A percentile compares a stretch with the other conserved stretches of the same genome.
Evolutionary conservation across 2,888 invertebrate genomes (phyloP).

Genomic region (Nowickia ferox): DNA sequence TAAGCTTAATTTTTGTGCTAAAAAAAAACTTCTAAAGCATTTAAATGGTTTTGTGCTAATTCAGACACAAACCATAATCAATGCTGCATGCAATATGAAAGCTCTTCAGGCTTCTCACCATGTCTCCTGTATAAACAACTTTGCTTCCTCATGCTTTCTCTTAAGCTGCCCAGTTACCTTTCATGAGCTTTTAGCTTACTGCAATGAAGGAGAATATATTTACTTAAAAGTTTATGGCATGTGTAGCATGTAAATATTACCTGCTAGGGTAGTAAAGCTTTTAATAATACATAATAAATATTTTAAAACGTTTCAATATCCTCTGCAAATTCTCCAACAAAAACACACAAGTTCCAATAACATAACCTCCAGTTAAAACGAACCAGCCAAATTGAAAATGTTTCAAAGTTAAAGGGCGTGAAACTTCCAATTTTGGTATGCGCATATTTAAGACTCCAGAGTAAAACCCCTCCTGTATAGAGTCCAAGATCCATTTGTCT

Average conservation of each 20-base stretch:
- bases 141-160: not conserved
- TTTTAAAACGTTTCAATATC: conserved; percentile 61
- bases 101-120: not conserved
- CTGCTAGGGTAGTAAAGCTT: not conserved
- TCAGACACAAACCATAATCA: not conserved
- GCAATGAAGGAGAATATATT: not conserved
- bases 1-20: too few relatives aligned
- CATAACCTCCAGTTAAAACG: conserved; percentile 69
- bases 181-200: not conserved
- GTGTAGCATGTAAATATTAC: not conserved
- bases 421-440: conserved; percentile 21
- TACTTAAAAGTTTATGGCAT: not conserved
- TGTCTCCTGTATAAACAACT: too few relatives aligned
- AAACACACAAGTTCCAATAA: conserved; percentile 59
- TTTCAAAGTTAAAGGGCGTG: conserved; percentile 69
- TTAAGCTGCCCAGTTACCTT: not conserved
- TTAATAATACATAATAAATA: conserved; percentile 69
- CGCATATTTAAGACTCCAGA: conserved; percentile 69
- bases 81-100: not conserved
- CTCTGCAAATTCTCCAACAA: conserved; percentile 66
- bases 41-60: too few relatives aligned
- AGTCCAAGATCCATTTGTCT: conserved; percentile 73
- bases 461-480: conserved; percentile 71
- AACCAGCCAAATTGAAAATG: conserved; percentile 77
- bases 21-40: too few relatives aligned